A percentile compares a stretch with the other conserved stretches of the same genome.
phyloP scores from a whole-genome alignment of 2,113 vertebrate genomes.

The Castor canadensis region DNA sequence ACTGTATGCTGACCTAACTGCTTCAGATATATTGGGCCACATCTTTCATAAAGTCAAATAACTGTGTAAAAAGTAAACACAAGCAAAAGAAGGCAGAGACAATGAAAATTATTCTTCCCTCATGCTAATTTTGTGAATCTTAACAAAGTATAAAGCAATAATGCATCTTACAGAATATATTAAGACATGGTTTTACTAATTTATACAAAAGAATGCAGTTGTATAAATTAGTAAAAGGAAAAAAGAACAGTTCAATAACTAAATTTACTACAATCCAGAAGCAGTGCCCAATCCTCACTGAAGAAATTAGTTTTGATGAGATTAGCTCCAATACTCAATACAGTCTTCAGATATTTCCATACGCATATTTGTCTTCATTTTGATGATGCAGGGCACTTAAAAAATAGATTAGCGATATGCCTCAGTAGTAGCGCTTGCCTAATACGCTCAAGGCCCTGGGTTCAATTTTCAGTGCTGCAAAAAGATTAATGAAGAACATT shows the following conservation, averaged over 20 bases:
- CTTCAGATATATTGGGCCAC: too few relatives aligned
- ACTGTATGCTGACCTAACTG: too few relatives aligned
- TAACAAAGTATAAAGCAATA: neutral
- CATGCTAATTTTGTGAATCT: neutral
- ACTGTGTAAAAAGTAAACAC: neutral
- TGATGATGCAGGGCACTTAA: neutral
- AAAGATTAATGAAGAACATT: neutral
- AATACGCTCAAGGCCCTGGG: neutral
- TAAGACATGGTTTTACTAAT: neutral
- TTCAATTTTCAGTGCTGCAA: neutral
- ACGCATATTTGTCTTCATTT: neutral
- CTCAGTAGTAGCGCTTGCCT: neutral
- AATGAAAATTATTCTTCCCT: neutral
- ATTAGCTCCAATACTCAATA: neutral
- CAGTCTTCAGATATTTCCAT: slow-evolving; percentile 11
- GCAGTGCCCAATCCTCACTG: neutral
- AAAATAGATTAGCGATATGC: neutral
- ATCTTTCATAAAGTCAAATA: neutral
- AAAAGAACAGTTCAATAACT: neutral
- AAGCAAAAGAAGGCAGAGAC: neutral
- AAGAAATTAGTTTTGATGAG: neutral
- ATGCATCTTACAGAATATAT: neutral
- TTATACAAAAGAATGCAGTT: too few relatives aligned
- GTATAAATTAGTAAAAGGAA: neutral
- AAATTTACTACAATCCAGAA: slow-evolving; percentile 2